These are phyloP conservation scores for Orycteropus afer DNA, from an alignment of 2,113 vertebrate species.

Conservation along the genomic window DNA sequence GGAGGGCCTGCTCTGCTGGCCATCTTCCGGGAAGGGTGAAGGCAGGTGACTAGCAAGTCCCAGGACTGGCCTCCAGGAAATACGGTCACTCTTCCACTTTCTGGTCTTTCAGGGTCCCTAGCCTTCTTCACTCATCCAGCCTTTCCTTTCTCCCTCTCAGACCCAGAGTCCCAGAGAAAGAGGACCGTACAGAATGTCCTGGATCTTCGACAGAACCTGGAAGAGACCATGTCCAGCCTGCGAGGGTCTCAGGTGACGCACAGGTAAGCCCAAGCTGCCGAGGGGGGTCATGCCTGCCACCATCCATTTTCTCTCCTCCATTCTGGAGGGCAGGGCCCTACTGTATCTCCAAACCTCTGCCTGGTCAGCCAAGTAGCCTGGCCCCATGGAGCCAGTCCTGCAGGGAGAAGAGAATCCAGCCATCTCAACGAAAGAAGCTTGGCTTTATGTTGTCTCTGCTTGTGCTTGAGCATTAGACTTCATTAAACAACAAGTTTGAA, in stretches of 20 bases:
- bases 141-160: conserved; percentile 70
- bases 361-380: too few relatives aligned
- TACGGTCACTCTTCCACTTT: fast-evolving
- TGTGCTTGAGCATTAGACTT: neutral
- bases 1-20: neutral
- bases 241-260: conserved; percentile 95
- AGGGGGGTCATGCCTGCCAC: fast-evolving
- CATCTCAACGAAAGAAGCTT: fast-evolving
- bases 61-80: fast-evolving
- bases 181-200: conserved; percentile 97
- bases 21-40: neutral
- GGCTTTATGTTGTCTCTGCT: fast-evolving
- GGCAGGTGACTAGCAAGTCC: neutral
- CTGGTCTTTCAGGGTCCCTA: too few relatives aligned
- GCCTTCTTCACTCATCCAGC: neutral
- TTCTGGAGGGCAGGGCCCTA: too few relatives aligned
- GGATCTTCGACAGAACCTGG: conserved; percentile 97
- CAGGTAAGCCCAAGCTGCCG: conserved; percentile 86
- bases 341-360: neutral
- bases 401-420: fast-evolving
- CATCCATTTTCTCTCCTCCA: fast-evolving
- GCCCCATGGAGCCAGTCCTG: fast-evolving
- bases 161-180: conserved; percentile 97
- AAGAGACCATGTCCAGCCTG: conserved; percentile 98
- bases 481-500: neutral